Percentiles rank a stretch among this genome's conserved stretches.
Conservation (phyloP, 2,113 vertebrate genomes). For the Entelurus aequoreus region DNA sequence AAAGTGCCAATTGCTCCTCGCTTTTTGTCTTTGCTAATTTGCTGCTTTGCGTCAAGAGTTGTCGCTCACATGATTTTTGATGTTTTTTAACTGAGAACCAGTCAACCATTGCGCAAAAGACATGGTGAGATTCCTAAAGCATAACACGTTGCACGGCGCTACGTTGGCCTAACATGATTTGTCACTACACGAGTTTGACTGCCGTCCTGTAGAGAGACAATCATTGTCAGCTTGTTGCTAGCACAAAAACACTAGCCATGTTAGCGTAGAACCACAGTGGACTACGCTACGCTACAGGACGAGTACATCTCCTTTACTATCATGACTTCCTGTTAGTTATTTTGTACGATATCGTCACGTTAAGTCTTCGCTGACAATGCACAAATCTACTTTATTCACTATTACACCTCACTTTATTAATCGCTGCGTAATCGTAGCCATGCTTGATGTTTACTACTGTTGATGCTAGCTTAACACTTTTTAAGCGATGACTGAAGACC, state of each 20-base stretch:
- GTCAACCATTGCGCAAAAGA: not conserved
- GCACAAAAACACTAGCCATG: not conserved
- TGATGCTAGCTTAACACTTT: not conserved
- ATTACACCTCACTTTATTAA: not conserved
- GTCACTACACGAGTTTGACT: constrained; percentile 4
- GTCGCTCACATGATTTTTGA: not conserved
- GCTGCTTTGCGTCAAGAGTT: not conserved
- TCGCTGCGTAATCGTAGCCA: not conserved
- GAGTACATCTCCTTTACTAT: no score
- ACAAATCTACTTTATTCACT: not conserved
- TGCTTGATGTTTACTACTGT: not conserved
- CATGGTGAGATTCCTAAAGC: not conserved
- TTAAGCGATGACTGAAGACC: not conserved
- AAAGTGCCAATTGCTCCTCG: not conserved
- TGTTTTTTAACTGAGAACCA: not conserved
- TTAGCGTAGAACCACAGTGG: not conserved
- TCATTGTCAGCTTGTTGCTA: constrained; percentile 10
- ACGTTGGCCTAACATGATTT: not conserved
- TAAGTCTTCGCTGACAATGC: not conserved
- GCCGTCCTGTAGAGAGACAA: constrained; percentile 33
- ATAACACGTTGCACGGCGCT: not conserved
- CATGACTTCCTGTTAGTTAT: not conserved
- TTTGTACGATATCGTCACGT: not conserved
- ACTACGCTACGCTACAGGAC: not conserved
- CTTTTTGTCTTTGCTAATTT: not conserved